A percentile compares a stretch with the other conserved stretches of the same genome.
Evolutionary conservation across 2,113 vertebrate species (phyloP).

Genomic region (Periophthalmus modestus): DNA sequence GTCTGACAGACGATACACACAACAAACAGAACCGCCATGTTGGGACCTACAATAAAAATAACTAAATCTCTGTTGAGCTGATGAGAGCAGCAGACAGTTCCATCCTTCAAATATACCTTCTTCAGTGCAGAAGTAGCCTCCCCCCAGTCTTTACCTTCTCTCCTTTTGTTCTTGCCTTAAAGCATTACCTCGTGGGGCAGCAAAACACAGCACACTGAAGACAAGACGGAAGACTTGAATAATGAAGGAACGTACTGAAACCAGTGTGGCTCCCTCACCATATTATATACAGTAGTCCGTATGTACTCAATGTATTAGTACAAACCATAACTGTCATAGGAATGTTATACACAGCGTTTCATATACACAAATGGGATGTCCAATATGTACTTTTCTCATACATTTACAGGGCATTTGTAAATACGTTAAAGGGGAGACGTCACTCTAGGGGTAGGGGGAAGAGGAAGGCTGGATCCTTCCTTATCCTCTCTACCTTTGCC

Average conservation of each 20-base stretch:
- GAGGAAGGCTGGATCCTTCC: conserved; percentile 88
- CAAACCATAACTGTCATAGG: conserved; percentile 99
- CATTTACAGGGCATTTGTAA: conserved; percentile 76
- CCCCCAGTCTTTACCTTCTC: conserved; percentile 14
- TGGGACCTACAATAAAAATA: conserved; percentile 35
- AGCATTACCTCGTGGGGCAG: conserved; percentile 61
- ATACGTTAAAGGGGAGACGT: conserved; percentile 52
- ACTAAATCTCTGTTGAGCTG: conserved; percentile 27
- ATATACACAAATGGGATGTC: conserved; percentile 77
- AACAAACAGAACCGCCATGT: conserved; percentile 24
- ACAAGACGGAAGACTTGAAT: conserved; percentile 19
- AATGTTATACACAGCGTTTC: conserved; percentile 80
- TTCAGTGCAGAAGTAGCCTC: conserved; percentile 57
- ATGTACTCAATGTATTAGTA: conserved; percentile 87
- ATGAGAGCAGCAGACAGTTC: conserved; percentile 31
- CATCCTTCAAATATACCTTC: conserved; percentile 44
- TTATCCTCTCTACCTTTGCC: conserved; percentile 40
- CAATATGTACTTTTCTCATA: conserved; percentile 75
- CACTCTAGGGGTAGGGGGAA: conserved; percentile 27
- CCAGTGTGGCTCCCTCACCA: conserved; percentile 34
- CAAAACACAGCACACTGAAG: conserved; percentile 41
- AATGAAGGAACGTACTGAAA: conserved; percentile 32
- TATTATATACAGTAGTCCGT: conserved; percentile 73
- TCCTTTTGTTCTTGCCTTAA: conserved; percentile 74
- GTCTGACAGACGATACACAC: conserved; percentile 78